Evolutionary conservation across 1,140 invertebrate species (phyloP).

Genomic region (Anagrus nilaparvatae): DNA sequence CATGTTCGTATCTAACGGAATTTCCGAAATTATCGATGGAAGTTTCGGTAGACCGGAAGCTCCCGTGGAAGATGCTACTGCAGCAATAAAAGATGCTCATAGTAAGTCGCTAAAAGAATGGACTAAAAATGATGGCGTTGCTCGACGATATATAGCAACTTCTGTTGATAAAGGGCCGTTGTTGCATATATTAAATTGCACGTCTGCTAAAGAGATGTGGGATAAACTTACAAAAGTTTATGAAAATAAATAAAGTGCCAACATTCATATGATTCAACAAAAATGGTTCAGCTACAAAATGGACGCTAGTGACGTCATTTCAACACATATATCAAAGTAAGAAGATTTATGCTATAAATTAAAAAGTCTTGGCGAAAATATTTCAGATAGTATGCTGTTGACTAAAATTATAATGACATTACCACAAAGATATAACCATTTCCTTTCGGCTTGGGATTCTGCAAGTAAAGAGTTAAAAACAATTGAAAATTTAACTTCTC

Average conservation of each 20-base stretch:
- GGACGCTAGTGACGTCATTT: constrained; percentile 15
- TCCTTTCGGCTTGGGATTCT: constrained; percentile 22
- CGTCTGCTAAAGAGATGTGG: constrained; percentile 31
- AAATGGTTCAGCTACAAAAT: constrained; percentile 23
- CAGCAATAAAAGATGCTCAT: not conserved
- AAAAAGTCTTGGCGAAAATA: constrained; percentile 16
- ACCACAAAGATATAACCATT: constrained; percentile 22
- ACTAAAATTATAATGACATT: constrained; percentile 28
- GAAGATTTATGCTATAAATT: constrained; percentile 20
- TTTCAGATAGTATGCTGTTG: constrained; percentile 22
- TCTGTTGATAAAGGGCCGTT: constrained; percentile 21
- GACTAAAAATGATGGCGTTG: constrained; percentile 8
- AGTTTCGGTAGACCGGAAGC: constrained; percentile 2
- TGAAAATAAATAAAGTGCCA: constrained; percentile 30
- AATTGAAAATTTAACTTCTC: constrained; percentile 1
- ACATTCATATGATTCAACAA: constrained; percentile 28
- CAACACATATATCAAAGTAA: constrained; percentile 18
- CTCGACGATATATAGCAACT: constrained; percentile 19
- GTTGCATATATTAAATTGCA: constrained; percentile 26
- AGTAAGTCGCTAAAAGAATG: constrained; percentile 10
- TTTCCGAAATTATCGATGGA: constrained; percentile 8
- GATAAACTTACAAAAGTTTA: constrained; percentile 24
- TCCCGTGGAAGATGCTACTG: not conserved
- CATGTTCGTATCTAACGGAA: constrained; percentile 11
- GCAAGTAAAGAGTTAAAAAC: constrained; percentile 9